These are phyloP conservation scores for human (Homo sapiens) DNA, from an alignment of 2,113 vertebrate genomes.

Conservation along the genomic window GRCh38 chr1:118932001-118932500, in stretches of 20 bases:
- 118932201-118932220: constrained; percentile 3
- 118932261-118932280: not conserved
- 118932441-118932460: constrained; percentile 44
- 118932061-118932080: constrained; percentile 75
- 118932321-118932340: constrained; percentile 52
- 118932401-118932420: constrained; percentile 60
- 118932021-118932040: constrained; percentile 69
- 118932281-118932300: not conserved
- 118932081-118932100: constrained; percentile 72
- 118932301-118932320: constrained; percentile 41
- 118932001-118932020: constrained; percentile 71
- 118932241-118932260: not conserved
- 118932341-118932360: constrained; percentile 22
- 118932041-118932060: constrained; percentile 72
- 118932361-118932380: constrained; percentile 68
- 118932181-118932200: not conserved
- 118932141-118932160: not conserved
- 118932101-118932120: constrained; percentile 61
- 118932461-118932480: constrained; percentile 26
- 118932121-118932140: constrained; percentile 60
- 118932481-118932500: constrained; percentile 74
- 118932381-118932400: constrained; percentile 55
- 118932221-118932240: not conserved
- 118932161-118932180: not conserved
- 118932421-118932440: constrained; percentile 69